These are phyloP conservation scores for Mythimna vitellina DNA, from an alignment of 2,888 invertebrate genomes.

Conservation along the genomic window DNA sequence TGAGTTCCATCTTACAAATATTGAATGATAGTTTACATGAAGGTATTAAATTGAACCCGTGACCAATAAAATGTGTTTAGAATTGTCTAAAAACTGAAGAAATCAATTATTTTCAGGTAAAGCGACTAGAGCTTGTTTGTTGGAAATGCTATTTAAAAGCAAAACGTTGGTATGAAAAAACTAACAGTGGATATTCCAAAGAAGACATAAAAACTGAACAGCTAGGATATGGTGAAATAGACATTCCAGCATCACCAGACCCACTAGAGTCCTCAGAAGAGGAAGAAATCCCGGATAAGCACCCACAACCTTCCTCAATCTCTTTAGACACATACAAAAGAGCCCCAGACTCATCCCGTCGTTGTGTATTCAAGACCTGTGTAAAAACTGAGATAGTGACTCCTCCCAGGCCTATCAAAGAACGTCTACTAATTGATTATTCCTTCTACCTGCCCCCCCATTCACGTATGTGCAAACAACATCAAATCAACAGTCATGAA, in stretches of 20 bases:
- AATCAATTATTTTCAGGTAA: constrained; percentile 21
- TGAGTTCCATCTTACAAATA: too few relatives aligned
- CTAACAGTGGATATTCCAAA: background rate
- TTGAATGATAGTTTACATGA: too few relatives aligned
- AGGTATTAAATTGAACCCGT: too few relatives aligned
- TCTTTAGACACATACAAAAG: constrained; percentile 9
- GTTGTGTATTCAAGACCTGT: constrained; percentile 30
- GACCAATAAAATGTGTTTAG: too few relatives aligned
- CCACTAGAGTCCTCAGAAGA: background rate
- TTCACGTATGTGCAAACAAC: constrained; percentile 8
- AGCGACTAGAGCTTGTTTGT: constrained; percentile 17
- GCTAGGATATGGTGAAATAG: constrained; percentile 27
- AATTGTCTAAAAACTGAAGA: too few relatives aligned
- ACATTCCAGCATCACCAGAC: constrained; percentile 26
- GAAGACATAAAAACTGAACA: background rate
- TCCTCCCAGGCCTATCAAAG: background rate
- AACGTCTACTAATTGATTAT: constrained; percentile 33
- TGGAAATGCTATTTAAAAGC: background rate
- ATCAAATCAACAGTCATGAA: constrained; percentile 9
- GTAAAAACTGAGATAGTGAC: fast-evolving
- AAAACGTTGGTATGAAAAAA: background rate
- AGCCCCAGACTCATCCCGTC: background rate
- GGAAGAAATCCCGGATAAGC: too few relatives aligned
- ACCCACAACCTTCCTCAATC: background rate
- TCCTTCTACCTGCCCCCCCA: constrained; percentile 6